Percentiles rank a stretch among this genome's conserved stretches.
Conservation (phyloP, 2,888 invertebrate genomes). For the Hartigia nigra region DNA sequence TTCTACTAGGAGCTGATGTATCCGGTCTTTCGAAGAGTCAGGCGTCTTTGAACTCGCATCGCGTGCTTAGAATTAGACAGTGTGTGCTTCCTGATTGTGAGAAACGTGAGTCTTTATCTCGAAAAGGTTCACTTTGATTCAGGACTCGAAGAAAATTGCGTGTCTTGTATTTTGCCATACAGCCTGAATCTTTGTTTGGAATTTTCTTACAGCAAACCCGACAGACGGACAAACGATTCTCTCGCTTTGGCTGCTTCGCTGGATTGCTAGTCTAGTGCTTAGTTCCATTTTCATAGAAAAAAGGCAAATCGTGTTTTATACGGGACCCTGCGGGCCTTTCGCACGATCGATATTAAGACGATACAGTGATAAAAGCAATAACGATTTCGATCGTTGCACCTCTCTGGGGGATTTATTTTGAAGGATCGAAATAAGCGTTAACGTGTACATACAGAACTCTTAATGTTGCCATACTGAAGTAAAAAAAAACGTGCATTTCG, state of each 20-base stretch:
- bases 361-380: not conserved
- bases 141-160: not conserved
- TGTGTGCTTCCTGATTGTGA: not conserved
- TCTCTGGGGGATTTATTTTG: not conserved
- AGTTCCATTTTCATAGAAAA: not conserved
- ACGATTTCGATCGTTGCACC: not conserved
- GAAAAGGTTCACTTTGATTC: not conserved
- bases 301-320: not conserved
- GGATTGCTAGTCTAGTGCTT: not conserved
- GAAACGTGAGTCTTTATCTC: not conserved
- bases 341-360: not conserved
- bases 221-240: not conserved
- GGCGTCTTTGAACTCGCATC: not conserved
- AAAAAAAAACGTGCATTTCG: not conserved
- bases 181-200: not conserved
- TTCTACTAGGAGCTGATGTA: not conserved
- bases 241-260: not conserved
- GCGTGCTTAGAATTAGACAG: not conserved
- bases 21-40: not conserved
- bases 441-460: not conserved
- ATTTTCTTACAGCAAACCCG: not conserved
- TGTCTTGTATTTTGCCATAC: not conserved
- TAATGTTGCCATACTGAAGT: not conserved
- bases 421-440: not conserved
- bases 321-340: not conserved